Evolutionary conservation across 2,113 vertebrate genomes (phyloP).

Genomic region (Pogona vitticeps): DNA sequence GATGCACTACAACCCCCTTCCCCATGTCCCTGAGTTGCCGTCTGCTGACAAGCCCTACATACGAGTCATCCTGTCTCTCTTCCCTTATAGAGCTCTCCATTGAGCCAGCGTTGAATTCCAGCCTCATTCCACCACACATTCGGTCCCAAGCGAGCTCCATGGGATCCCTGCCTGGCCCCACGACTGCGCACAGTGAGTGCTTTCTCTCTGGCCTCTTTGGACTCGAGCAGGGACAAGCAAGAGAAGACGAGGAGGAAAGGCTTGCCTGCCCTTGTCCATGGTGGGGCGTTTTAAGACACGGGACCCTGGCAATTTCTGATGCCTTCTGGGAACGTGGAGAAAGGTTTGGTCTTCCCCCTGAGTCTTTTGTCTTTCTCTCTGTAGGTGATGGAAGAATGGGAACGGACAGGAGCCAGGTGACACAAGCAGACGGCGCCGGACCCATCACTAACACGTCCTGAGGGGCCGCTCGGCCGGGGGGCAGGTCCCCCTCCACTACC

Average conservation of each 20-base stretch:
- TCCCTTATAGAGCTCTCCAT: slow-evolving; percentile 86
- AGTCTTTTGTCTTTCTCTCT: not conserved
- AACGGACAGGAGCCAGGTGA: slow-evolving; percentile 66
- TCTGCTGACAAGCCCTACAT: not conserved
- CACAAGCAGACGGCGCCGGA: slow-evolving; percentile 43
- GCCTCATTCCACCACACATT: slow-evolving; percentile 91
- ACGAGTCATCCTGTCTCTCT: not conserved
- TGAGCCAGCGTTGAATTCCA: slow-evolving; percentile 88
- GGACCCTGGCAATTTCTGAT: too few relatives aligned
- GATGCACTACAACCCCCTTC: not conserved
- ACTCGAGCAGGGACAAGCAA: too few relatives aligned
- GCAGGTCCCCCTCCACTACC: slow-evolving; percentile 39
- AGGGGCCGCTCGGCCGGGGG: slow-evolving; percentile 62
- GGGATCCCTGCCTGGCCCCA: slow-evolving; percentile 69
- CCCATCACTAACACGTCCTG: slow-evolving; percentile 71
- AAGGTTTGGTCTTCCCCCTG: not conserved
- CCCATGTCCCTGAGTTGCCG: not conserved
- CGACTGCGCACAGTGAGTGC: slow-evolving; percentile 82
- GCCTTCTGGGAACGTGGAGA: not conserved
- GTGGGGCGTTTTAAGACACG: not conserved
- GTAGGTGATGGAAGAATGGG: slow-evolving; percentile 59
- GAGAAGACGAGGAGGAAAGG: not conserved
- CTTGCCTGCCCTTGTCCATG: not conserved
- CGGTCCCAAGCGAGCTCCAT: slow-evolving; percentile 81
- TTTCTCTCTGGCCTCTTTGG: too few relatives aligned